phyloP scores from a whole-genome alignment of 2,797 vertebrate species.

The Catharus ustulatus region DNA sequence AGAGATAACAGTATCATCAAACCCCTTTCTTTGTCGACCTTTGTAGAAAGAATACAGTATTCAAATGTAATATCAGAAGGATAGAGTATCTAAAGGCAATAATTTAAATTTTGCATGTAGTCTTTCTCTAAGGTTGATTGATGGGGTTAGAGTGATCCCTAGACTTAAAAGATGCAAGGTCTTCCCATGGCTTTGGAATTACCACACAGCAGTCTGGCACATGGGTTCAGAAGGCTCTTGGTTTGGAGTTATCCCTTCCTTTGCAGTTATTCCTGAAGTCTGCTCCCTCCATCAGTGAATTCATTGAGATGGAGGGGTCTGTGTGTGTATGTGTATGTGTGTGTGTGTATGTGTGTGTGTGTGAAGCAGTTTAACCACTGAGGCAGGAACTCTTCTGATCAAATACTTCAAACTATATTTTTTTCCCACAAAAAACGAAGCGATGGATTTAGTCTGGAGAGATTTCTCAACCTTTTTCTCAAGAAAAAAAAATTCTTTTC shows the following conservation, averaged over 20 bases:
- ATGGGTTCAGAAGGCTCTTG: background rate
- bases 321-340: background rate
- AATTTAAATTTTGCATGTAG: background rate
- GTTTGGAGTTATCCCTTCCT: background rate
- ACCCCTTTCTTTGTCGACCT: background rate
- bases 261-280: background rate
- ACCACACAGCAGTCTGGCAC: background rate
- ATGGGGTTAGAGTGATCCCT: background rate
- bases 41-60: background rate
- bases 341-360: background rate
- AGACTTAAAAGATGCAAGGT: background rate
- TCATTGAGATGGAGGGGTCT: background rate
- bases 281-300: background rate
- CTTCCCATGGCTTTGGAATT: background rate
- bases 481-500: background rate
- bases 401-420: slow-evolving; percentile 27
- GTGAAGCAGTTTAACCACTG: background rate
- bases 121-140: background rate
- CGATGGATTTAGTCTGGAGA: background rate
- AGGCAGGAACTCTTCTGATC: slow-evolving; percentile 59
- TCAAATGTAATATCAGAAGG: background rate
- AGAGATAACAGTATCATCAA: background rate
- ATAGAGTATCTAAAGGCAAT: background rate
- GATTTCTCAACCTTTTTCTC: background rate
- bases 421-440: slow-evolving; percentile 8